These are phyloP conservation scores for Monodelphis domestica DNA, from an alignment of 2,797 vertebrate genomes.

Conservation along the genomic window DNA sequence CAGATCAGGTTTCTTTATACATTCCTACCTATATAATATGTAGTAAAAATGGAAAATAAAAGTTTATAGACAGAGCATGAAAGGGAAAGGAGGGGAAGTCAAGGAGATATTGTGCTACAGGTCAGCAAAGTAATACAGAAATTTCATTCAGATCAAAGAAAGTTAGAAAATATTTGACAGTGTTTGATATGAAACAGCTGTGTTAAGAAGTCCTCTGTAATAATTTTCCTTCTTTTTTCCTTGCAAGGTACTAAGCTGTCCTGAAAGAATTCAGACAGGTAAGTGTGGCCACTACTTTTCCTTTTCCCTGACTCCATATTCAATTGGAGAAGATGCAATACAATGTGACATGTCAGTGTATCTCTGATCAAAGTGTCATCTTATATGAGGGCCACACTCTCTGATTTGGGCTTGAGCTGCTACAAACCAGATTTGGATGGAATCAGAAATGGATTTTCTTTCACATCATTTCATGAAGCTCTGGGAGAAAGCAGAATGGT, in stretches of 20 bases:
- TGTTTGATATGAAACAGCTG: conserved; percentile 84
- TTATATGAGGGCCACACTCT: background rate
- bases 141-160: conserved; percentile 84
- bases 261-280: conserved; percentile 81
- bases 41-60: conserved; percentile 76
- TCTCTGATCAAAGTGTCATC: conserved; percentile 68
- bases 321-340: conserved; percentile 66
- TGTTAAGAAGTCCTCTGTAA: conserved; percentile 76
- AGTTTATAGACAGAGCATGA: conserved; percentile 73
- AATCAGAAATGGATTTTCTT: conserved; percentile 44
- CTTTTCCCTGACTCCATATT: conserved; percentile 51
- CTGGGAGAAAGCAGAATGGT: conserved; percentile 19
- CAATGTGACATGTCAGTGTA: conserved; percentile 62
- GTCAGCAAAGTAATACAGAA: conserved; percentile 78
- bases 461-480: background rate
- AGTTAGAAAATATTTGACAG: conserved; percentile 85
- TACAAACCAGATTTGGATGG: conserved; percentile 65
- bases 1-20: conserved; percentile 43
- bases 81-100: conserved; percentile 72
- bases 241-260: conserved; percentile 79
- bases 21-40: background rate
- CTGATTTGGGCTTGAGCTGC: conserved; percentile 44
- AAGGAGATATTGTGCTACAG: conserved; percentile 76
- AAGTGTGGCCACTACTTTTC: conserved; percentile 73
- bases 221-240: conserved; percentile 81